phyloP scores from a whole-genome alignment of 2,113 vertebrate species.

The Elanus axillaris region DNA sequence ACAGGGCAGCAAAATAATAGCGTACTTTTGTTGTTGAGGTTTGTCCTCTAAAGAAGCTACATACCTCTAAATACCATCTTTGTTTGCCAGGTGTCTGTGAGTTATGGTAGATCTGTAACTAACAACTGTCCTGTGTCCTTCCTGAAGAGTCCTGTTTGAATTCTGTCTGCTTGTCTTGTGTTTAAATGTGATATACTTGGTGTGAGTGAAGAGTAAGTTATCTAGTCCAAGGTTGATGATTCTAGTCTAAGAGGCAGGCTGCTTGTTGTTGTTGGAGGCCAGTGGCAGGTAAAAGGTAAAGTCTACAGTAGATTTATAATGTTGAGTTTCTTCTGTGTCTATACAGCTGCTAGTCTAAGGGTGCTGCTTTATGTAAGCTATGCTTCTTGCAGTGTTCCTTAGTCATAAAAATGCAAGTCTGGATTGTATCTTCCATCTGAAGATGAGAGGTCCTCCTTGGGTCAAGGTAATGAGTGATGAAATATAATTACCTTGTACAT shows the following conservation, averaged over 20 bases:
- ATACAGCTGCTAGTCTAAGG: neutral
- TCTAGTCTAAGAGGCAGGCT: neutral
- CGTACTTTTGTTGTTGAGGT: neutral
- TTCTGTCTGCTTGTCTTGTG: neutral
- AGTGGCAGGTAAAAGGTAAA: neutral
- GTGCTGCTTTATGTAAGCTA: neutral
- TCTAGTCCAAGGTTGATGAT: neutral
- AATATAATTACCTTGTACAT: conserved; percentile 51
- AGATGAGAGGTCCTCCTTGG: conserved; percentile 4
- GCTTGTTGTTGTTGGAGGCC: neutral
- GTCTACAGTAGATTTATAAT: neutral
- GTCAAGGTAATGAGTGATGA: conserved; percentile 56
- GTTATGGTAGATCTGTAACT: neutral
- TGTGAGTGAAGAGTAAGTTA: neutral
- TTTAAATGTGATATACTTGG: neutral
- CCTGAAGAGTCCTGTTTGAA: neutral
- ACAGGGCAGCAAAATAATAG: neutral
- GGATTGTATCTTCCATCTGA: conserved; percentile 28
- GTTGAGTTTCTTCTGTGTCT: neutral
- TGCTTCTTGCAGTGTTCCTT: neutral
- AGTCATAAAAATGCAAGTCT: conserved; percentile 22
- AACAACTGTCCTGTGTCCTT: neutral
- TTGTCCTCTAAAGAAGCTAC: neutral
- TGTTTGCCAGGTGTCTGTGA: neutral
- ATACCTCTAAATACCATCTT: neutral